These are phyloP conservation scores for Morpho helenor DNA, from an alignment of 2,888 invertebrate genomes.

Conservation along the genomic window DNA sequence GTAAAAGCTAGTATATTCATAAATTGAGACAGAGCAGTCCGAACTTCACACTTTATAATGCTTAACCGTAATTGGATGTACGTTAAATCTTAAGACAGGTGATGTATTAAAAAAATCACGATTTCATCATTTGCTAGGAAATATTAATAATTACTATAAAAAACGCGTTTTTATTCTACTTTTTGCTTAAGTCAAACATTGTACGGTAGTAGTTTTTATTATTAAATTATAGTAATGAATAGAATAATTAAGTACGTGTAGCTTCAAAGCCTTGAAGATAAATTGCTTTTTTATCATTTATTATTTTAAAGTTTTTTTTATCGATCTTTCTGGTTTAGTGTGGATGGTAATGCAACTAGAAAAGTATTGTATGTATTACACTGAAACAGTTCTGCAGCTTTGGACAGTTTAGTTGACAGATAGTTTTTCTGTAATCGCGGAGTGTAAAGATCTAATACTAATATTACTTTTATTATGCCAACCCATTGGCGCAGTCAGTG, in stretches of 20 bases:
- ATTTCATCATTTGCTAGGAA: constrained; percentile 40
- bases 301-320: constrained; percentile 3
- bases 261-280: constrained; percentile 21
- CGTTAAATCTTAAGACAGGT: constrained; percentile 15
- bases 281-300: constrained; percentile 15
- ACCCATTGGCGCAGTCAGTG: too few relatives aligned
- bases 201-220: constrained; percentile 33
- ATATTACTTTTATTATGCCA: too few relatives aligned
- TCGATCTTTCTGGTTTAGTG: too few relatives aligned
- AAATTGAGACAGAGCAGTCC: background rate
- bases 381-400: too few relatives aligned
- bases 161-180: constrained; percentile 16
- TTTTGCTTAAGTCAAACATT: constrained; percentile 11
- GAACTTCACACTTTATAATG: constrained; percentile 4
- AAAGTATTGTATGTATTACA: too few relatives aligned
- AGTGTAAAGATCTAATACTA: too few relatives aligned
- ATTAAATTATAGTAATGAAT: constrained; percentile 25
- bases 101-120: constrained; percentile 33
- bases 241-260: constrained; percentile 18
- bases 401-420: too few relatives aligned
- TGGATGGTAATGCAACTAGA: too few relatives aligned
- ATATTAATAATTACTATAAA: constrained; percentile 31
- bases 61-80: constrained; percentile 15
- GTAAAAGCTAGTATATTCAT: background rate
- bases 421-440: too few relatives aligned